phyloP scores from a whole-genome alignment of 2,113 vertebrate species.

The Syngnathoides biaculeatus region DNA sequence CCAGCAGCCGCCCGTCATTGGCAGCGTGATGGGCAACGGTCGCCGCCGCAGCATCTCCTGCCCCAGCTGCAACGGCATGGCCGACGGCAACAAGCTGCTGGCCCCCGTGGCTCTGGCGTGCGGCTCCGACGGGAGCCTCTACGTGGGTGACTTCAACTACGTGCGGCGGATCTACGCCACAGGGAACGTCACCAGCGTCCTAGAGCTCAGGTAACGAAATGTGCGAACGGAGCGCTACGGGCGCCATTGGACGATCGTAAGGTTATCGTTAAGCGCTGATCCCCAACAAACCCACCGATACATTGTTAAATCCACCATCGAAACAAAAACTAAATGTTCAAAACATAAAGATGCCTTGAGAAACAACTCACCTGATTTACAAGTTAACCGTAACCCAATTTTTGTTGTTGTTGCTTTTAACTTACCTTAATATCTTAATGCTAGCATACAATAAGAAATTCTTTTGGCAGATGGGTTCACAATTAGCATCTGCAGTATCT shows the following conservation, averaged over 20 bases:
- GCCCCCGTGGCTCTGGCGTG: constrained; percentile 91
- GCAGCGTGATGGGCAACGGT: constrained; percentile 96
- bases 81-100: constrained; percentile 96
- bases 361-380: no score
- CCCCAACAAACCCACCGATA: neutral
- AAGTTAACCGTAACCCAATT: no score
- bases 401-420: no score
- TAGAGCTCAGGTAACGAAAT: constrained; percentile 87
- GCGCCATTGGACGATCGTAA: neutral
- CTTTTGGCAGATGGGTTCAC: no score
- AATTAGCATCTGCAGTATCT: no score
- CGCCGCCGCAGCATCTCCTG: constrained; percentile 94
- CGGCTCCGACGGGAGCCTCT: constrained; percentile 92
- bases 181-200: constrained; percentile 94
- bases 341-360: neutral
- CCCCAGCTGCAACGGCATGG: constrained; percentile 96
- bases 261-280: neutral
- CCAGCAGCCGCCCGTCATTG: constrained; percentile 94
- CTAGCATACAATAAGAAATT: no score
- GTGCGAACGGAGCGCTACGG: neutral
- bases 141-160: constrained; percentile 98
- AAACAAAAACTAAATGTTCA: neutral
- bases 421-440: no score
- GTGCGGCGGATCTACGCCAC: constrained; percentile 94
- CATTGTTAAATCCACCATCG: neutral